These are phyloP conservation scores for Itoplectis maculator DNA, from an alignment of 2,888 invertebrate species.

Conservation along the genomic window DNA sequence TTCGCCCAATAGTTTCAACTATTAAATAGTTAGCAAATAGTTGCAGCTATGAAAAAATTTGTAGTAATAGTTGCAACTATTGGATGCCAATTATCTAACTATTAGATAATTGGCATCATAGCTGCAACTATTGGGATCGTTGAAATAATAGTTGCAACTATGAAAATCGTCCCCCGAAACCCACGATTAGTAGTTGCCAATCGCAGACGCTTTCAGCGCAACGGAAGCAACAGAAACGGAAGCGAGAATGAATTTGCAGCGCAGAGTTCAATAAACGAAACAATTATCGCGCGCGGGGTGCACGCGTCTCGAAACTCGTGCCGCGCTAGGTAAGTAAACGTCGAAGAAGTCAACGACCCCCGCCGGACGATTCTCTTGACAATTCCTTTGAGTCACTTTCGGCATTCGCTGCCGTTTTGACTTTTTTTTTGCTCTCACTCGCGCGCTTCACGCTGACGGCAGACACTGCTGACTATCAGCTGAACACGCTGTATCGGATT, in stretches of 20 bases:
- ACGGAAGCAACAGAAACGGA: slow-evolving; percentile 3
- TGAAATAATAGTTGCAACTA: too few relatives aligned
- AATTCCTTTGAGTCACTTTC: slow-evolving; percentile 79
- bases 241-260: slow-evolving; percentile 20
- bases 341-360: slow-evolving; percentile 75
- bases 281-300: slow-evolving; percentile 21
- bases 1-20: too few relatives aligned
- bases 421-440: slow-evolving; percentile 45
- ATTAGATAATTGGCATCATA: too few relatives aligned
- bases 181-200: too few relatives aligned
- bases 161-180: too few relatives aligned
- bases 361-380: slow-evolving; percentile 68
- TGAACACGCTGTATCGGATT: slow-evolving; percentile 32
- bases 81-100: background rate
- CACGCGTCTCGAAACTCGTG: slow-evolving; percentile 36
- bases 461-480: slow-evolving; percentile 52
- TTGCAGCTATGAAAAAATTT: too few relatives aligned
- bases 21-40: too few relatives aligned
- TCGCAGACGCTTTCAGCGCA: background rate
- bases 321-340: slow-evolving; percentile 49
- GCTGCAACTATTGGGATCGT: too few relatives aligned
- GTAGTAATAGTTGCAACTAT: background rate
- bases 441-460: slow-evolving; percentile 66
- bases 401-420: slow-evolving; percentile 71
- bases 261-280: slow-evolving; percentile 35